Percentiles rank a stretch among this genome's conserved stretches.
These are phyloP conservation scores for Troides helena DNA, from an alignment of 2,888 invertebrate species.

Conservation along the genomic window DNA sequence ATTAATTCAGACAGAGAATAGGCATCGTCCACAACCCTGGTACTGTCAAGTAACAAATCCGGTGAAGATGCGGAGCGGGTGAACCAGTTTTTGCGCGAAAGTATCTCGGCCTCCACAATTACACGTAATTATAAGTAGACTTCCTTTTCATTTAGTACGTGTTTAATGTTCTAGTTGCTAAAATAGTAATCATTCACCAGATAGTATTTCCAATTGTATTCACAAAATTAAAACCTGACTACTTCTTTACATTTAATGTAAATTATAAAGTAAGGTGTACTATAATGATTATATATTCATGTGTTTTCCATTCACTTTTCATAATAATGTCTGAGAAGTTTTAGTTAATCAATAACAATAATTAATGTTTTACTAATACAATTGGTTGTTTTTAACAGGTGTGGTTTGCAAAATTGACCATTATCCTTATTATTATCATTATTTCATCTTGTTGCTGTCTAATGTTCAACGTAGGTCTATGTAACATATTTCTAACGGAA, in stretches of 20 bases:
- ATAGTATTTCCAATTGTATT: background rate
- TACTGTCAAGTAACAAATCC: constrained; percentile 50
- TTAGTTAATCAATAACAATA: background rate
- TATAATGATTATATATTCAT: background rate
- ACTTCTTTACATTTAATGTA: background rate
- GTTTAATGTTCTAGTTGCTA: constrained; percentile 24
- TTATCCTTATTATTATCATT: too few species aligned
- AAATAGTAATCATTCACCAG: constrained; percentile 3
- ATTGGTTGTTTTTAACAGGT: background rate
- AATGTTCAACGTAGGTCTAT: too few species aligned
- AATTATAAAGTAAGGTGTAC: background rate
- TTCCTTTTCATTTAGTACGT: constrained; percentile 52
- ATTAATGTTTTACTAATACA: background rate
- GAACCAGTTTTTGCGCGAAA: constrained; percentile 66
- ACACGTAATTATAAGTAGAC: constrained; percentile 64
- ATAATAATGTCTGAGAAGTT: background rate
- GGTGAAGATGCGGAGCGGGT: constrained; percentile 58
- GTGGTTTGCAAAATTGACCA: background rate
- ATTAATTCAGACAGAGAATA: background rate
- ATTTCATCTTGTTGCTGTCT: too few species aligned
- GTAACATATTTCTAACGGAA: too few species aligned
- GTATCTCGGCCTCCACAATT: constrained; percentile 59
- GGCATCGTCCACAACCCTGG: constrained; percentile 34
- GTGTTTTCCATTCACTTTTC: background rate
- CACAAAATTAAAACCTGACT: too few species aligned